A percentile compares a stretch with the other conserved stretches of the same genome.
phyloP scores from a whole-genome alignment of 2,888 invertebrate species.

The Podotricha telesiphe region DNA sequence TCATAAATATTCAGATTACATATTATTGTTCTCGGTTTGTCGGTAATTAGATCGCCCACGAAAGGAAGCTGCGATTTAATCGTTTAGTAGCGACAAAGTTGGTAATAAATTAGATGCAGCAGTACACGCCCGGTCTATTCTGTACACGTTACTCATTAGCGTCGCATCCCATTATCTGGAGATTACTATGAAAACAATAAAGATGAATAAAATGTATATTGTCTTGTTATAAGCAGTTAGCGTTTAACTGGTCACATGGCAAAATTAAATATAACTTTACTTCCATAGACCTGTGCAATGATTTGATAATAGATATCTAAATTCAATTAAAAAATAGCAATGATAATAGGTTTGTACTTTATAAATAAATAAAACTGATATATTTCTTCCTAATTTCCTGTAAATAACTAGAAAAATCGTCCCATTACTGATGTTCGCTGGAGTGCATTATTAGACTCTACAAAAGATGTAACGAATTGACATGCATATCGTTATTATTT shows the following conservation, averaged over 20 bases:
- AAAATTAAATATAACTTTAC: not conserved
- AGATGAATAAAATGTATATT: slow-evolving; percentile 37
- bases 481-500: slow-evolving; percentile 16
- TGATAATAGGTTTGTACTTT: no score
- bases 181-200: slow-evolving; percentile 40
- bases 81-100: slow-evolving; percentile 74
- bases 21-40: slow-evolving; percentile 80
- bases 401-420: not conserved
- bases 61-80: slow-evolving; percentile 72
- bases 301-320: not conserved
- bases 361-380: not conserved
- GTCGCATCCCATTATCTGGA: slow-evolving; percentile 43
- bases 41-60: slow-evolving; percentile 82
- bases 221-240: slow-evolving; percentile 9
- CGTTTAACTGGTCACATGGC: not conserved
- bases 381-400: not conserved
- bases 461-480: not conserved
- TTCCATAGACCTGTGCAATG: not conserved
- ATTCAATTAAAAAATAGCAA: not conserved
- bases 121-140: slow-evolving; percentile 52
- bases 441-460: slow-evolving; percentile 16
- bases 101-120: slow-evolving; percentile 67
- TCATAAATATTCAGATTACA: slow-evolving; percentile 82
- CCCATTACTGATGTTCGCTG: not conserved
- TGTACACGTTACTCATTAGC: slow-evolving; percentile 63